These are phyloP conservation scores for Heliconius himera DNA, from an alignment of 1,140 invertebrate species.

Conservation along the genomic window DNA sequence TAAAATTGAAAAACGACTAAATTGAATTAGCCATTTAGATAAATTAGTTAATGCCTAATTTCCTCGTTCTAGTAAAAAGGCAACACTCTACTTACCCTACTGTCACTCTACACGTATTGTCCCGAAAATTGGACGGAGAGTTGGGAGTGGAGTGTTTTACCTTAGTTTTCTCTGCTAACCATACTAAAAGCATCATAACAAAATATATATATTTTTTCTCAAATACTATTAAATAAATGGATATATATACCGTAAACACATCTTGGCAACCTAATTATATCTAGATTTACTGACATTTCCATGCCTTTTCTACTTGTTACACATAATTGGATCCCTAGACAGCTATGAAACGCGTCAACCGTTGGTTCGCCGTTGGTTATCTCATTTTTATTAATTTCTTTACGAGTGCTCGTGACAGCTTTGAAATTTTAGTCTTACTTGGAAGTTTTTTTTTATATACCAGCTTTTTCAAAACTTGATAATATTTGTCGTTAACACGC, in stretches of 20 bases:
- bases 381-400: slow-evolving; percentile 1
- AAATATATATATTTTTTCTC: too few relatives aligned
- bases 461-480: not conserved
- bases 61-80: too few relatives aligned
- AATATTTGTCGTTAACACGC: not conserved
- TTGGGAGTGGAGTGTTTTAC: too few relatives aligned
- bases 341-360: slow-evolving; percentile 1
- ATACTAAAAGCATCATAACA: too few relatives aligned
- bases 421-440: not conserved
- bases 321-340: slow-evolving; percentile 11
- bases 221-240: not conserved
- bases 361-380: not conserved
- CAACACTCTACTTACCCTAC: too few relatives aligned
- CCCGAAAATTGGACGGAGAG: too few relatives aligned
- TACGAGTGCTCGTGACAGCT: not conserved
- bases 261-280: not conserved
- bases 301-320: slow-evolving; percentile 10
- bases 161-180: too few relatives aligned
- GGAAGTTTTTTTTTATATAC: not conserved
- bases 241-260: not conserved
- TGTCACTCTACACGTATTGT: too few relatives aligned
- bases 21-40: too few relatives aligned
- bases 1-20: too few relatives aligned
- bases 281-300: not conserved
- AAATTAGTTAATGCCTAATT: too few relatives aligned